These are phyloP conservation scores for Ailurus styani DNA, from an alignment of 2,113 vertebrate genomes.

Conservation along the genomic window DNA sequence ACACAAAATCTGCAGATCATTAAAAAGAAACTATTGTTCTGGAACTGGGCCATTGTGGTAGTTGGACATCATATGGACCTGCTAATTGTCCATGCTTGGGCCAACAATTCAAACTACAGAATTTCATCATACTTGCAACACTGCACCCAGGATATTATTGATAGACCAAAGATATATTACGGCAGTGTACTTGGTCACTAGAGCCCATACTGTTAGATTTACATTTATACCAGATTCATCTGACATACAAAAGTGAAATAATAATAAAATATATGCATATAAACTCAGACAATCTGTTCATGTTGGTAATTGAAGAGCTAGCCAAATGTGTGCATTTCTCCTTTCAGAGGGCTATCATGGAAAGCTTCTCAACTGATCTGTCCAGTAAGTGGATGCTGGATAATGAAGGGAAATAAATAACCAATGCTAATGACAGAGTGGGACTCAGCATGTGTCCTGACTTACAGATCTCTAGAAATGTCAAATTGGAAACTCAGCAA, in stretches of 20 bases:
- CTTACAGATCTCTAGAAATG: slow-evolving; percentile 56
- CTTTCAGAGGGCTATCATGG: neutral
- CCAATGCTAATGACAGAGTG: slow-evolving; percentile 44
- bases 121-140: neutral
- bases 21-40: neutral
- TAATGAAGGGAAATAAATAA: slow-evolving; percentile 65
- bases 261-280: slow-evolving; percentile 68
- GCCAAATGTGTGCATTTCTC: slow-evolving; percentile 9
- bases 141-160: neutral
- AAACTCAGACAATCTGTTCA: slow-evolving; percentile 64
- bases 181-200: slow-evolving; percentile 23
- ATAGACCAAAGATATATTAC: slow-evolving; percentile 35
- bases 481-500: slow-evolving; percentile 58
- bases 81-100: slow-evolving; percentile 4
- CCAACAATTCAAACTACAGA: slow-evolving; percentile 50
- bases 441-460: slow-evolving; percentile 56
- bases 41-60: neutral
- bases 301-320: slow-evolving; percentile 61
- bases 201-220: slow-evolving; percentile 50
- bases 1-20: neutral
- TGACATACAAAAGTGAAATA: slow-evolving; percentile 53
- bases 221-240: slow-evolving; percentile 49
- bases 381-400: slow-evolving; percentile 52
- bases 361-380: slow-evolving; percentile 50
- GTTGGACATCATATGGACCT: neutral